These are phyloP conservation scores for Clepsis dumicolana DNA, from an alignment of 2,888 invertebrate species.

Conservation along the genomic window DNA sequence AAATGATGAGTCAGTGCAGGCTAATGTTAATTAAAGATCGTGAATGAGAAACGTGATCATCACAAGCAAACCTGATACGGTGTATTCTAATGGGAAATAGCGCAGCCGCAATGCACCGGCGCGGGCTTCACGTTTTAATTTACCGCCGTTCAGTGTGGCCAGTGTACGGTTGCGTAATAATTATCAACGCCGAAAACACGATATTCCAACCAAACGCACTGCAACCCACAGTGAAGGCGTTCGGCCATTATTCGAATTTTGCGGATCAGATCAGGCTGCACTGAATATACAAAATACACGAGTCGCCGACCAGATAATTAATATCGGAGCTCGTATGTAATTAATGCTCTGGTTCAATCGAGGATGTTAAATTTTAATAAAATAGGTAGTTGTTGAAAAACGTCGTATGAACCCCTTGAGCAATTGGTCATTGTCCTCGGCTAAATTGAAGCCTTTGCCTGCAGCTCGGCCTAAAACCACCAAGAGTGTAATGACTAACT, in stretches of 20 bases:
- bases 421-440: no score
- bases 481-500: no score
- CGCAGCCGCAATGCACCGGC: conserved; percentile 38
- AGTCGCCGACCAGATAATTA: conserved; percentile 19
- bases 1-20: neutral
- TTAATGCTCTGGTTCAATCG: conserved; percentile 30
- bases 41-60: conserved; percentile 32
- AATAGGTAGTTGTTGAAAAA: no score
- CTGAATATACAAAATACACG: conserved; percentile 42
- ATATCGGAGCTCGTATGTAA: conserved; percentile 28
- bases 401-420: no score
- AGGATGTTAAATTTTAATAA: no score
- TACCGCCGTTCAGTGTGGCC: conserved; percentile 58
- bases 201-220: conserved; percentile 56
- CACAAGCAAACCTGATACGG: conserved; percentile 38
- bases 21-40: conserved; percentile 40
- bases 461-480: no score
- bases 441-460: no score
- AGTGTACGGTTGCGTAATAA: conserved; percentile 68
- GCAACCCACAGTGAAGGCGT: conserved; percentile 43
- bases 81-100: conserved; percentile 40
- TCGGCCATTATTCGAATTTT: conserved; percentile 57
- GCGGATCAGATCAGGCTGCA: conserved; percentile 49
- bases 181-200: conserved; percentile 66
- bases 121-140: conserved; percentile 59